Evolutionary conservation across 2,797 vertebrate species (phyloP).

Genomic region (Sylvilagus floridanus): DNA sequence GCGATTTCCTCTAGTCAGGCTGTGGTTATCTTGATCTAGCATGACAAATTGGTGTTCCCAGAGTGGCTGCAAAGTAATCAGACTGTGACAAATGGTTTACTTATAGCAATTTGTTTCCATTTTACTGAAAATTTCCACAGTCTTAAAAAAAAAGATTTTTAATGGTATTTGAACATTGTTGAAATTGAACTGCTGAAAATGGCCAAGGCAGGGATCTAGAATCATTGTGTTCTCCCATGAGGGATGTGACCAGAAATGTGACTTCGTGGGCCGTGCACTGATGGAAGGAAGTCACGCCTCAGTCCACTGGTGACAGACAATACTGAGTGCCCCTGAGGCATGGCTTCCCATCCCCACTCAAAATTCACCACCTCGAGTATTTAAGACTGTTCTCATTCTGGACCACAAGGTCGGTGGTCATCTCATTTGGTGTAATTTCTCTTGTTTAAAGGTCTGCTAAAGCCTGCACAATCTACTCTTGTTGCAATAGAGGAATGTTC

Average conservation of each 20-base stretch:
- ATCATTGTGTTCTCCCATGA: background rate
- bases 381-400: background rate
- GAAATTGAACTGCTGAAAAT: conserved; percentile 72
- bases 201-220: conserved; percentile 50
- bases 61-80: conserved; percentile 91
- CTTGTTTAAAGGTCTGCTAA: conserved; percentile 2
- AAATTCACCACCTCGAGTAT: background rate
- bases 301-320: background rate
- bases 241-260: conserved; percentile 9
- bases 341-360: background rate
- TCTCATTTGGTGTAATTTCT: background rate
- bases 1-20: conserved; percentile 86
- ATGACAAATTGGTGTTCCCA: conserved; percentile 92
- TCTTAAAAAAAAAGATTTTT: conserved; percentile 85
- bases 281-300: background rate
- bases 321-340: background rate
- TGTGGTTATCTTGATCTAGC: conserved; percentile 89
- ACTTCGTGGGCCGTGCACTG: background rate
- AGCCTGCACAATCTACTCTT: background rate
- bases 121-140: conserved; percentile 89
- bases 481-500: background rate
- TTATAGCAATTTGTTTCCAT: conserved; percentile 93
- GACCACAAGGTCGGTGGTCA: background rate
- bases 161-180: conserved; percentile 75
- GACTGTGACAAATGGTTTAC: conserved; percentile 92